Evolutionary conservation across 2,888 invertebrate genomes (phyloP).

Genomic region (Pyrgus malvae): DNA sequence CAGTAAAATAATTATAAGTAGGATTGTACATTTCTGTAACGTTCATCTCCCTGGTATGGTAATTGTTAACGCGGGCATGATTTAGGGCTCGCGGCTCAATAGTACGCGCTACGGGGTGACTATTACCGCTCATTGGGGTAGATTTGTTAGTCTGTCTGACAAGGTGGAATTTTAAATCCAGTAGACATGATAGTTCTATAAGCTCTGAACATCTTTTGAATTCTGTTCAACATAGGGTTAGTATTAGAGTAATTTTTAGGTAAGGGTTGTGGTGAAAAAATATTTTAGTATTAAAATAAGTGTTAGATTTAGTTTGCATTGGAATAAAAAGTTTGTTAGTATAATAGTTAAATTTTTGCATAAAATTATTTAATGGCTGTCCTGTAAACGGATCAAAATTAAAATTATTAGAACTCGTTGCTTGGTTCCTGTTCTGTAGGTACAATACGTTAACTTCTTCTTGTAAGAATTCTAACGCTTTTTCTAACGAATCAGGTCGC

Average conservation of each 20-base stretch:
- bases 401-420: slow-evolving; percentile 4
- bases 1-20: too few relatives aligned
- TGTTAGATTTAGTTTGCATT: too few relatives aligned
- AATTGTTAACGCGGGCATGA: too few relatives aligned
- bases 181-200: background rate
- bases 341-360: too few relatives aligned
- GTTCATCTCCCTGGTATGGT: too few relatives aligned
- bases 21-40: too few relatives aligned
- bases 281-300: too few relatives aligned
- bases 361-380: background rate
- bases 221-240: too few relatives aligned
- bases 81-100: background rate
- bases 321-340: too few relatives aligned
- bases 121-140: slow-evolving; percentile 27
- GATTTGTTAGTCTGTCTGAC: background rate
- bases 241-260: too few relatives aligned
- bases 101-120: slow-evolving; percentile 13
- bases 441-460: slow-evolving; percentile 23
- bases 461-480: slow-evolving; percentile 28
- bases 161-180: slow-evolving; percentile 9
- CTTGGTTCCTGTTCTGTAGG: slow-evolving; percentile 14
- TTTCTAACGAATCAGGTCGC: slow-evolving; percentile 18
- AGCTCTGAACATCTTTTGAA: too few relatives aligned
- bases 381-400: slow-evolving; percentile 14
- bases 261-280: too few relatives aligned